These are phyloP conservation scores for Cheilosia urbana DNA, from an alignment of 2,888 invertebrate genomes.

Conservation along the genomic window DNA sequence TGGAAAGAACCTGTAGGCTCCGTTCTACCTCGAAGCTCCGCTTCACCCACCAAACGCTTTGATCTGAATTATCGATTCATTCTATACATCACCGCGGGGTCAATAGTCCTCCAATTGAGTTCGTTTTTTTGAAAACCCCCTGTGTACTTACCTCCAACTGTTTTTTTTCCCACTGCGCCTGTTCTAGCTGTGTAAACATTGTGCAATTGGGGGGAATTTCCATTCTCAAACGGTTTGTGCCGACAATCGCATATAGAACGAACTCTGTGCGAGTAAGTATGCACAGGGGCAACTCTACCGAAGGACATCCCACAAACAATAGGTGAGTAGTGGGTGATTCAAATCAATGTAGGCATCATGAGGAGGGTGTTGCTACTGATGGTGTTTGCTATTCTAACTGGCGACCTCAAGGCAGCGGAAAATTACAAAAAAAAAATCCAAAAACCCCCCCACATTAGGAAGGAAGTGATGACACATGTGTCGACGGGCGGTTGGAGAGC, in stretches of 20 bases:
- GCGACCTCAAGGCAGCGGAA: constrained; percentile 55
- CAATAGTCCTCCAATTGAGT: constrained; percentile 45
- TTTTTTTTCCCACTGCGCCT: neutral
- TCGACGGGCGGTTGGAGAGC: constrained; percentile 51
- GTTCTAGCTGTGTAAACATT: constrained; percentile 47
- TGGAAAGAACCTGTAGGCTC: constrained; percentile 23
- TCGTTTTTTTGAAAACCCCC: neutral
- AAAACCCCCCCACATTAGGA: constrained; percentile 49
- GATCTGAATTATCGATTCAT: constrained; percentile 54
- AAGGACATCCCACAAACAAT: constrained; percentile 43
- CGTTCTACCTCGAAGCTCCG: neutral
- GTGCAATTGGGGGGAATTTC: constrained; percentile 32
- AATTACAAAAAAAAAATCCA: constrained; percentile 30
- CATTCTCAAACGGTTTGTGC: constrained; percentile 25
- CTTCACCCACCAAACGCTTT: neutral
- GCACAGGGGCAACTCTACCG: constrained; percentile 12
- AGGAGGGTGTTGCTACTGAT: constrained; percentile 25
- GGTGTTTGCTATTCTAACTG: constrained; percentile 23
- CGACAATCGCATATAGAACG: constrained; percentile 14
- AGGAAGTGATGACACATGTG: constrained; percentile 60
- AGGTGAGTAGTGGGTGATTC: constrained; percentile 35
- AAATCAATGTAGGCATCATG: constrained; percentile 42
- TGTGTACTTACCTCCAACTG: neutral
- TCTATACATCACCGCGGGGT: constrained; percentile 39
- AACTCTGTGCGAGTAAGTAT: neutral